These are phyloP conservation scores for Dipodomys merriami DNA, from an alignment of 2,113 vertebrate species.

Conservation along the genomic window DNA sequence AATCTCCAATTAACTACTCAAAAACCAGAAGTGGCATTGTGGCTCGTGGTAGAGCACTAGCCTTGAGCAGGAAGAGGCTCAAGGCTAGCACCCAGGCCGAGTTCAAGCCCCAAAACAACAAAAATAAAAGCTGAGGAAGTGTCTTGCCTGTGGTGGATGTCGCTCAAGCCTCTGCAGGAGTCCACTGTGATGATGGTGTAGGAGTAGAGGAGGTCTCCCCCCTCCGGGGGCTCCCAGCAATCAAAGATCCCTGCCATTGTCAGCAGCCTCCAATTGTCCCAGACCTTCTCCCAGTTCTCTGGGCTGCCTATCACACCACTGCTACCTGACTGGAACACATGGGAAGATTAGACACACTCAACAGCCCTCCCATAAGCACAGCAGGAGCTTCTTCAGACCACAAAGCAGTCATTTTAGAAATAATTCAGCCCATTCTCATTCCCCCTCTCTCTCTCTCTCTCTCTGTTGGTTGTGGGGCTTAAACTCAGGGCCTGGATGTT, in stretches of 20 bases:
- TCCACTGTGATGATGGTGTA: slow-evolving; percentile 95
- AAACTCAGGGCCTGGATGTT: no score
- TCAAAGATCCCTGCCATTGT: slow-evolving; percentile 99
- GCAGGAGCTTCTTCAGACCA: background rate
- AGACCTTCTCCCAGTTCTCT: slow-evolving; percentile 81
- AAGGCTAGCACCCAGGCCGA: no score
- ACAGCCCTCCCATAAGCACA: background rate
- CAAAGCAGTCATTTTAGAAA: background rate
- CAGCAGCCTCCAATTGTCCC: slow-evolving; percentile 91
- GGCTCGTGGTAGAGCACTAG: no score
- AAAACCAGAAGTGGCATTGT: no score
- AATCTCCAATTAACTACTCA: no score
- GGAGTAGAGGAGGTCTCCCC: slow-evolving; percentile 91
- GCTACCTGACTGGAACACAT: slow-evolving; percentile 36
- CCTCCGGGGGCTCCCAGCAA: slow-evolving; percentile 92
- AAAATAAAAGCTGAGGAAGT: background rate
- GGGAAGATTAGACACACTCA: background rate
- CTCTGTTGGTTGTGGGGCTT: no score
- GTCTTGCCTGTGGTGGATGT: slow-evolving; percentile 92
- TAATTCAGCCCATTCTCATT: background rate
- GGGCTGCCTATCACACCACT: background rate
- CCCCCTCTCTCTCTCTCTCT: no score
- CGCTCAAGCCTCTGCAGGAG: slow-evolving; percentile 89
- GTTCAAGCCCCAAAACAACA: no score
- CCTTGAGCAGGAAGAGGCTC: no score